phyloP scores from a whole-genome alignment of 2,888 invertebrate species.

The Eumacrocentrus americanus region DNA sequence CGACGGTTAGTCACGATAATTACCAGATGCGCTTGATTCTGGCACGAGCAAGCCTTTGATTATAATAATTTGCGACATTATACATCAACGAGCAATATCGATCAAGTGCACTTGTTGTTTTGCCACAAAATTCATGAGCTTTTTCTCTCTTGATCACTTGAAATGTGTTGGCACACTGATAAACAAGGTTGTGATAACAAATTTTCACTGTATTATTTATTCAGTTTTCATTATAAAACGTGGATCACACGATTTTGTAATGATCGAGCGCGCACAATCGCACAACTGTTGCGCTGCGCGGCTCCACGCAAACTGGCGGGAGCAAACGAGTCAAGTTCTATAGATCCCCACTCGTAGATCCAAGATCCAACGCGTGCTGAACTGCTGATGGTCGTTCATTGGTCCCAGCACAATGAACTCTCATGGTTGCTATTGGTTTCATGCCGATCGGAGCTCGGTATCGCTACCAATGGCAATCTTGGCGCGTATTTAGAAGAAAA shows the following conservation, averaged over 20 bases:
- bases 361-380: not conserved
- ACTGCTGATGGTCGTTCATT: conserved; percentile 27
- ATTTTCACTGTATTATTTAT: conserved; percentile 4
- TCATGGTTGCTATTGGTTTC: conserved; percentile 27
- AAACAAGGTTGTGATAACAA: conserved; percentile 5
- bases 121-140: not conserved
- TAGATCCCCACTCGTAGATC: conserved; percentile 29
- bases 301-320: conserved; percentile 45
- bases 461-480: conserved; percentile 17
- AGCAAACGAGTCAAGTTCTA: conserved; percentile 33
- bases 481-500: conserved; percentile 9
- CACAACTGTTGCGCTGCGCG: conserved; percentile 30
- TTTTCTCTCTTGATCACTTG: not conserved
- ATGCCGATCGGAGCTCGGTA: conserved; percentile 8
- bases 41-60: conserved; percentile 13
- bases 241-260: conserved; percentile 2
- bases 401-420: conserved; percentile 18
- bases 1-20: conserved; percentile 27
- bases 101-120: not conserved
- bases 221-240: not conserved
- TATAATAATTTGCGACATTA: conserved; percentile 11
- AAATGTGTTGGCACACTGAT: not conserved
- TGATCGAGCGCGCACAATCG: conserved; percentile 21
- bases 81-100: too few relatives aligned
- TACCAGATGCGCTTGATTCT: conserved; percentile 29